These are phyloP conservation scores for Machimus rusticus DNA, from an alignment of 2,888 invertebrate genomes.

Conservation along the genomic window DNA sequence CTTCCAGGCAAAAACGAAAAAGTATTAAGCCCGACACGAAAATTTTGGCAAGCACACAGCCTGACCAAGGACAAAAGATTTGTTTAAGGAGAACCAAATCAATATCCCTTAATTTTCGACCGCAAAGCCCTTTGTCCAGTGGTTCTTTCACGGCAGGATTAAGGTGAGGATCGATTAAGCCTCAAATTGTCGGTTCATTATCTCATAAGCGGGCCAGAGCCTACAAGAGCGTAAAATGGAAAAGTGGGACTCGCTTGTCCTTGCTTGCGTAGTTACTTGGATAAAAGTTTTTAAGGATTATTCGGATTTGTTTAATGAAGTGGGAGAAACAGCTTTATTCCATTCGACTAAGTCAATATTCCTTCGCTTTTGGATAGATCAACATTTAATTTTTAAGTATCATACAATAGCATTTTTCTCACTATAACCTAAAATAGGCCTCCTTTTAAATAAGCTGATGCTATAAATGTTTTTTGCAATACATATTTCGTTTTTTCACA, in stretches of 20 bases:
- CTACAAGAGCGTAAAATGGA: not conserved
- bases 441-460: no score
- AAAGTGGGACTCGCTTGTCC: not conserved
- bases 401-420: no score
- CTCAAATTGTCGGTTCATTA: not conserved
- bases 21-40: not conserved
- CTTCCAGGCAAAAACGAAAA: not conserved
- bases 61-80: not conserved
- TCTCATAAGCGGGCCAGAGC: not conserved
- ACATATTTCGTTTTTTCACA: no score
- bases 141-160: not conserved
- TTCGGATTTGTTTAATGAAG: not conserved
- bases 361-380: not conserved
- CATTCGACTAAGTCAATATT: not conserved
- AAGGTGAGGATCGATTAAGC: slow-evolving; percentile 4
- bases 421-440: no score
- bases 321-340: not conserved
- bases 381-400: not conserved
- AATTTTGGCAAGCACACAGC: not conserved
- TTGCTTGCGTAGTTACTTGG: not conserved
- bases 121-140: not conserved
- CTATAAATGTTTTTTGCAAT: no score
- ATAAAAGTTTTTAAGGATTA: not conserved
- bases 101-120: slow-evolving; percentile 8
- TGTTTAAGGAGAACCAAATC: slow-evolving; percentile 1